Percentiles rank a stretch among this genome's conserved stretches.
Conservation (phyloP, 2,113 vertebrate genomes). For the Orthonyx spaldingii region DNA sequence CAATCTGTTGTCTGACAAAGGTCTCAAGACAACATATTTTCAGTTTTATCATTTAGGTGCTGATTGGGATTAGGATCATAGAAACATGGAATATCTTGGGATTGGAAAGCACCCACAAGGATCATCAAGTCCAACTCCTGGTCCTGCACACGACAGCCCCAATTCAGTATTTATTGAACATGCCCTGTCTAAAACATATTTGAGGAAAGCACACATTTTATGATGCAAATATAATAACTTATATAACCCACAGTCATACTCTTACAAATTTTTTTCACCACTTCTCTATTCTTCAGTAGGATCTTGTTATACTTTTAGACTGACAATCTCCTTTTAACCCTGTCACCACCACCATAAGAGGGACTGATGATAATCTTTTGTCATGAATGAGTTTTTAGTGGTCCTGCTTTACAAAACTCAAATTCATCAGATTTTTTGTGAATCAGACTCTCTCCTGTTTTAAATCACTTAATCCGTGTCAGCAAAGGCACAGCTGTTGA, state of each 20-base stretch:
- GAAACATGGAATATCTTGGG: background rate
- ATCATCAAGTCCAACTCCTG: background rate
- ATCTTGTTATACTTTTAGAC: background rate
- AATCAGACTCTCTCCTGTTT: background rate
- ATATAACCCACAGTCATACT: background rate
- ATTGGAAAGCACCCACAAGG: background rate
- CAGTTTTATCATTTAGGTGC: background rate
- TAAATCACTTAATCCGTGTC: background rate
- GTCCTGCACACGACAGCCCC: background rate
- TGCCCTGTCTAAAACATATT: background rate
- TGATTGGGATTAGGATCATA: background rate
- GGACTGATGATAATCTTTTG: background rate
- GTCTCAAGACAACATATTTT: background rate
- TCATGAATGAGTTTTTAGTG: background rate
- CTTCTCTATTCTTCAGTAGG: background rate
- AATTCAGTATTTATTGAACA: background rate
- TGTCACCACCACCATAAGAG: background rate
- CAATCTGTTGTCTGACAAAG: background rate
- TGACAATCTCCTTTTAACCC: background rate
- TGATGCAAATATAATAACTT: background rate
- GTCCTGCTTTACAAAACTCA: background rate
- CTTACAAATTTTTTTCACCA: background rate
- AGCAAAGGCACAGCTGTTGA: constrained; percentile 24
- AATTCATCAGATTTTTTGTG: background rate
- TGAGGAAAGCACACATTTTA: background rate